Percentiles rank a stretch among this genome's conserved stretches.
Conservation (phyloP, 37 sponge, comb jelly and placozoan genomes). For the Tethya wilhelma region DNA sequence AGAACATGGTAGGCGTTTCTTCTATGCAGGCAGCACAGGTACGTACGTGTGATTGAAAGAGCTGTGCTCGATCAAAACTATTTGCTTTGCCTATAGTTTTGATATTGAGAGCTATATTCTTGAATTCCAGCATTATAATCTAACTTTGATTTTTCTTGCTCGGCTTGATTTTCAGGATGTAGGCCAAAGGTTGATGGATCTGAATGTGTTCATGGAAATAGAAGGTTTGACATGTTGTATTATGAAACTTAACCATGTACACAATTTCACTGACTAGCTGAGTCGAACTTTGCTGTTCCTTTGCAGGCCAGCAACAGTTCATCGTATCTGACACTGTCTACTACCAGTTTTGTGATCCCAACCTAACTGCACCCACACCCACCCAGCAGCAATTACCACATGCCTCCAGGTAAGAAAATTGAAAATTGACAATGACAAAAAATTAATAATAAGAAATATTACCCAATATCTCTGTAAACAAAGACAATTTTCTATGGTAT, state of each 20-base stretch:
- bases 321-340: slow-evolving; percentile 43
- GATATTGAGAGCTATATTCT: neutral
- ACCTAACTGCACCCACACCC: neutral
- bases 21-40: slow-evolving; percentile 54
- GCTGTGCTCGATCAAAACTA: too few relatives aligned
- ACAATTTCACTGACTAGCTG: too few relatives aligned
- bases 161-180: slow-evolving; percentile 14
- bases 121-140: neutral
- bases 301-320: slow-evolving; percentile 25
- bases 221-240: slow-evolving; percentile 27
- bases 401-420: neutral
- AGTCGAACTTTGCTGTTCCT: neutral
- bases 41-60: neutral
- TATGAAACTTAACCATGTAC: too few relatives aligned
- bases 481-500: too few relatives aligned
- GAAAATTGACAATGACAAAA: too few relatives aligned
- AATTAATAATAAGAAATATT: too few relatives aligned
- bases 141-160: neutral
- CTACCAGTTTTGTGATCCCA: slow-evolving; percentile 51
- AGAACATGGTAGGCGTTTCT: slow-evolving; percentile 67
- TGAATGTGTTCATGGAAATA: slow-evolving; percentile 51
- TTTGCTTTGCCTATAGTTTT: too few relatives aligned
- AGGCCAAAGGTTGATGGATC: slow-evolving; percentile 57
- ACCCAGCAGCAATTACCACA: neutral
- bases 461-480: too few relatives aligned